phyloP scores from a whole-genome alignment of 2,888 invertebrate genomes.

The Dinocampus coccinellae region DNA sequence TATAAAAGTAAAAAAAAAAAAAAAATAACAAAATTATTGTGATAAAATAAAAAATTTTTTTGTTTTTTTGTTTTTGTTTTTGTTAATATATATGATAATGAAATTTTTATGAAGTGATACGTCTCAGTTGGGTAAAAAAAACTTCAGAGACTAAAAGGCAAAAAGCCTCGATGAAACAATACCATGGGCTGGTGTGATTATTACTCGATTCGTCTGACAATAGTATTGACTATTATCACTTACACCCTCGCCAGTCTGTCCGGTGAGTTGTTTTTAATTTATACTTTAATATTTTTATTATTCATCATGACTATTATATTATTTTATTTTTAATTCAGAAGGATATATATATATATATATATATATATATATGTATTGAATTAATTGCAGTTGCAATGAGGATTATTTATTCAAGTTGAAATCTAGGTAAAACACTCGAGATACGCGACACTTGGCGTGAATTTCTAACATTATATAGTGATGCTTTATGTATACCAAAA shows the following conservation, averaged over 20 bases:
- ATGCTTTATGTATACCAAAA: slow-evolving; percentile 13
- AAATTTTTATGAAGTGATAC: slow-evolving; percentile 26
- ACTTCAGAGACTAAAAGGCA: background rate
- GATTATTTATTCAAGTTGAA: slow-evolving; percentile 15
- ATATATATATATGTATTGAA: too few species aligned
- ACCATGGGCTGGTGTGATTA: slow-evolving; percentile 22
- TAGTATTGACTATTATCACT: slow-evolving; percentile 29
- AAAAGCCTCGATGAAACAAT: background rate
- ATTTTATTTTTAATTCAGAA: too few species aligned
- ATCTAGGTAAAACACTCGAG: background rate
- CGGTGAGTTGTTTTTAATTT: slow-evolving; percentile 19
- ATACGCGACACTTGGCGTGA: background rate
- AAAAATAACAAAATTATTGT: too few species aligned
- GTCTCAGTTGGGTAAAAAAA: background rate
- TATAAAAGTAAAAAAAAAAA: background rate
- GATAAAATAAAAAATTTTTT: background rate
- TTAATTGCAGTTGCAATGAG: background rate
- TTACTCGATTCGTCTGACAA: slow-evolving; percentile 17
- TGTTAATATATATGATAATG: too few species aligned
- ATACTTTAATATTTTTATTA: background rate
- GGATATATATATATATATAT: too few species aligned
- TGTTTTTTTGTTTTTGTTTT: background rate
- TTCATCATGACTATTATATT: background rate
- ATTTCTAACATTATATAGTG: background rate
- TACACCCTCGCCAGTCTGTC: slow-evolving; percentile 15